Evolutionary conservation across 2,888 invertebrate genomes (phyloP).

Genomic region (Seladonia tumulorum): DNA sequence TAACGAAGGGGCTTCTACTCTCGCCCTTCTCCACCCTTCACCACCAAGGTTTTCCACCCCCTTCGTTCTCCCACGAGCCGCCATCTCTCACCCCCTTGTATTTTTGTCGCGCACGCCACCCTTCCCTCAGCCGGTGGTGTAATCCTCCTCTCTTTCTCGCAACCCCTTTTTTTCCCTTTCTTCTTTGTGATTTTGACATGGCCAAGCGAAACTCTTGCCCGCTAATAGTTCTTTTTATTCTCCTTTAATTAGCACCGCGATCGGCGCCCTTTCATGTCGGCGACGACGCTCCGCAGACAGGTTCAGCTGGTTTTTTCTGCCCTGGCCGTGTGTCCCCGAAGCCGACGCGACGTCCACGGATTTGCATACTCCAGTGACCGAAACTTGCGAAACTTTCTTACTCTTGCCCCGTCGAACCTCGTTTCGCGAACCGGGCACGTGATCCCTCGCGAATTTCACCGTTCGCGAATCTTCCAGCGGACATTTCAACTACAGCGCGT

Average conservation of each 20-base stretch:
- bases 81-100: conserved; percentile 21
- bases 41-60: background rate
- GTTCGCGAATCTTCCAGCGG: background rate
- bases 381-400: background rate
- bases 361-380: conserved; percentile 16
- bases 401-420: too few species aligned
- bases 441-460: too few species aligned
- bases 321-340: background rate
- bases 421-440: too few species aligned
- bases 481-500: background rate
- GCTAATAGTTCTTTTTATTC: conserved; percentile 55
- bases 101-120: conserved; percentile 30
- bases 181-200: conserved; percentile 61
- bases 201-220: conserved; percentile 56
- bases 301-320: conserved; percentile 19
- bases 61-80: conserved; percentile 15
- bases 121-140: conserved; percentile 38
- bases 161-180: conserved; percentile 44
- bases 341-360: background rate
- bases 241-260: conserved; percentile 57
- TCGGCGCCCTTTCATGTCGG: conserved; percentile 52
- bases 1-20: conserved; percentile 75
- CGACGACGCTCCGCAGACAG: conserved; percentile 35
- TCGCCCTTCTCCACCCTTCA: conserved; percentile 28
- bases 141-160: conserved; percentile 49